A percentile compares a stretch with the other conserved stretches of the same genome.
Evolutionary conservation across 2,797 vertebrate species (phyloP).

Genomic region (Gastrophryne carolinensis): DNA sequence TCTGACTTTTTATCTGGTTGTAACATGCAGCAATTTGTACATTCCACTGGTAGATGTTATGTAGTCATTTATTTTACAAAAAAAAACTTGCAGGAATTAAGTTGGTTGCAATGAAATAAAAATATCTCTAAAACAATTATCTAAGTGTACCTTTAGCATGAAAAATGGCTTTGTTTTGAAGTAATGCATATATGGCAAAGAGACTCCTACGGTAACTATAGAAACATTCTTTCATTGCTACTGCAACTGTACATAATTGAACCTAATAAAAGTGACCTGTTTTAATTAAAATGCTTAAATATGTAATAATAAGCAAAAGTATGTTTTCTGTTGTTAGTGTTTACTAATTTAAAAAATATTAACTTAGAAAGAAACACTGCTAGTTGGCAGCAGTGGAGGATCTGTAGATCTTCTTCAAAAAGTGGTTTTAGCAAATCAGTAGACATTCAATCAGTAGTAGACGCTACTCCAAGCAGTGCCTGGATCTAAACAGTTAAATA

Average conservation of each 20-base stretch:
- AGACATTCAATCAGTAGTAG: slow-evolving; percentile 16
- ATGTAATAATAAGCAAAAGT: background rate
- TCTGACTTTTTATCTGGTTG: slow-evolving; percentile 20
- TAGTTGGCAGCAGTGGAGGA: background rate
- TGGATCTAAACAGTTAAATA: too few relatives aligned
- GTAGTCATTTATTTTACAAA: slow-evolving; percentile 10
- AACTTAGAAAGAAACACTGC: background rate
- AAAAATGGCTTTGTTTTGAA: background rate
- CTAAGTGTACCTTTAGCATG: slow-evolving; percentile 15
- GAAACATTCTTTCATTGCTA: too few relatives aligned
- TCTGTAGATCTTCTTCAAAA: slow-evolving; percentile 16
- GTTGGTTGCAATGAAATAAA: slow-evolving; percentile 53
- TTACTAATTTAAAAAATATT: background rate
- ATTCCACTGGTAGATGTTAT: slow-evolving; percentile 24
- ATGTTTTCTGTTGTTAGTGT: background rate
- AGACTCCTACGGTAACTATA: too few relatives aligned
- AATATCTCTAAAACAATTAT: slow-evolving; percentile 52
- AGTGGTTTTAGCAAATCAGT: slow-evolving; percentile 22
- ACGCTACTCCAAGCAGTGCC: background rate
- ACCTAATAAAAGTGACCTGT: too few relatives aligned
- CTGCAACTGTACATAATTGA: too few relatives aligned
- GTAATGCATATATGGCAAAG: too few relatives aligned
- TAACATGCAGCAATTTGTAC: slow-evolving; percentile 55
- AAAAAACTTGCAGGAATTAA: slow-evolving; percentile 2
- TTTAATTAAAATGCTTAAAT: too few relatives aligned